phyloP scores from a whole-genome alignment of 2,888 invertebrate genomes.

The Acrocyrtus sp. region DNA sequence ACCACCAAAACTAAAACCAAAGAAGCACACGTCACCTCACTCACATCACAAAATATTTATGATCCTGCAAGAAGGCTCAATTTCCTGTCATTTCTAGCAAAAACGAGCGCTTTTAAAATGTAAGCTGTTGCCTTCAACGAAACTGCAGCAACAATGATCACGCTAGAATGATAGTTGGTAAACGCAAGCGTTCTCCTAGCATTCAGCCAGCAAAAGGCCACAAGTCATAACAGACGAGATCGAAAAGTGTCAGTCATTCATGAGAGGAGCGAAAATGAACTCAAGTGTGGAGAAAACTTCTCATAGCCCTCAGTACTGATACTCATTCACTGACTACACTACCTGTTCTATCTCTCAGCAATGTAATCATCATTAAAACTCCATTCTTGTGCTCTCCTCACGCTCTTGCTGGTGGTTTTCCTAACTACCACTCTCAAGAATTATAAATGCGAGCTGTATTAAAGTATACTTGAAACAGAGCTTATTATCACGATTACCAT shows the following conservation, averaged over 20 bases:
- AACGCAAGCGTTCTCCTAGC: too few relatives aligned
- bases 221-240: too few relatives aligned
- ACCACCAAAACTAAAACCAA: too few relatives aligned
- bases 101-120: too few relatives aligned
- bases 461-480: slow-evolving; percentile 7
- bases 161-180: too few relatives aligned
- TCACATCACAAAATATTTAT: too few relatives aligned
- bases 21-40: too few relatives aligned
- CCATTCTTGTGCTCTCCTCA: background rate
- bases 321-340: slow-evolving; percentile 17
- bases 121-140: too few relatives aligned
- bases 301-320: slow-evolving; percentile 14
- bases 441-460: background rate
- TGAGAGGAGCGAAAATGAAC: slow-evolving; percentile 31
- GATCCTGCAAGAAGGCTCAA: too few relatives aligned
- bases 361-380: background rate
- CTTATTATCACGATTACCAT: slow-evolving; percentile 5
- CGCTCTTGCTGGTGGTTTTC: background rate
- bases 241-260: slow-evolving; percentile 32
- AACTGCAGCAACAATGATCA: too few relatives aligned
- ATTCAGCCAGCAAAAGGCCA: too few relatives aligned
- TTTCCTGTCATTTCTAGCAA: too few relatives aligned
- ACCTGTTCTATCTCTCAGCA: background rate
- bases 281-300: slow-evolving; percentile 31
- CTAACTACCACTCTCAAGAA: slow-evolving; percentile 16